A percentile compares a stretch with the other conserved stretches of the same genome.
phyloP scores from a whole-genome alignment of 2,797 vertebrate genomes.

The Pangasius djambal region DNA sequence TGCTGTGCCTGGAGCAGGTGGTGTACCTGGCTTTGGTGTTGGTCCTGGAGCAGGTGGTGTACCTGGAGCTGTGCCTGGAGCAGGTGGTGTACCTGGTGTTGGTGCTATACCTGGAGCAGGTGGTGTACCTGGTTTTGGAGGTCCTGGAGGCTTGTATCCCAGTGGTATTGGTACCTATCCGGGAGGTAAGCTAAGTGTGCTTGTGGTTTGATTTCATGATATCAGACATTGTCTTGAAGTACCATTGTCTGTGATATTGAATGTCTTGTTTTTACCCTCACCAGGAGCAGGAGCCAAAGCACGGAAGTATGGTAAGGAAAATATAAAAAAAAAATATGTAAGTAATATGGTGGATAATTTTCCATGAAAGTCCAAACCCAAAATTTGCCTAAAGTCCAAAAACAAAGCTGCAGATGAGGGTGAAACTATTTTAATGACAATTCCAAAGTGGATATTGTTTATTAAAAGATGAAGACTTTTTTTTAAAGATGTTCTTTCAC shows the following conservation, averaged over 20 bases:
- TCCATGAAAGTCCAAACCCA: background rate
- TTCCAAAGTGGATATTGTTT: background rate
- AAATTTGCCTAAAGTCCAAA: background rate
- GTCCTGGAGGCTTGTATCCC: conserved; percentile 31
- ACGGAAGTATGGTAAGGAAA: conserved; percentile 56
- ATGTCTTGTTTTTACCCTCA: conserved; percentile 19
- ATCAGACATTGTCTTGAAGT: background rate
- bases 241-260: background rate
- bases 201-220: conserved; percentile 2
- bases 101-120: conserved; percentile 54
- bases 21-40: conserved; percentile 47
- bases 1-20: conserved; percentile 54
- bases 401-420: background rate
- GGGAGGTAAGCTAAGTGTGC: conserved; percentile 38
- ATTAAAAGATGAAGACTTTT: background rate
- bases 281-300: conserved; percentile 53
- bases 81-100: conserved; percentile 46
- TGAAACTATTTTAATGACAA: background rate
- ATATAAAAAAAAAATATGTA: background rate
- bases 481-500: background rate
- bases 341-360: background rate
- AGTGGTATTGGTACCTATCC: conserved; percentile 40
- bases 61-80: conserved; percentile 40
- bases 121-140: conserved; percentile 35
- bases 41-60: conserved; percentile 56